phyloP scores from a whole-genome alignment of 53 echinoderm and acorn worm genomes.

The Temnopleurus reevesii region DNA sequence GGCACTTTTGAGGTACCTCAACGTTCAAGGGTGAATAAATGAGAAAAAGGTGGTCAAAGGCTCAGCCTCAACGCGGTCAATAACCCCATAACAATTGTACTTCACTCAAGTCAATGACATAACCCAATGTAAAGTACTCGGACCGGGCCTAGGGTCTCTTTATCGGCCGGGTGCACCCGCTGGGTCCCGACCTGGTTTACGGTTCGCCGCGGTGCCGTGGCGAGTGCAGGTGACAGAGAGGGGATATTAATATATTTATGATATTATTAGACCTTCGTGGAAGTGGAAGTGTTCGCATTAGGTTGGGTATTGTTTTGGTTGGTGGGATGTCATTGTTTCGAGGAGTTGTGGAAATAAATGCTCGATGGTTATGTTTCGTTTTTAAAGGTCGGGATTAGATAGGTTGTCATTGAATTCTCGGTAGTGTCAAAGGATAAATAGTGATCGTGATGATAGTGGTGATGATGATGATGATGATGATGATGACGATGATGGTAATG shows the following conservation, averaged over 20 bases:
- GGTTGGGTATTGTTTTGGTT: neutral
- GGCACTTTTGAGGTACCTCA: slow-evolving; percentile 35
- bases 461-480: neutral
- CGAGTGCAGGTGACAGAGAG: neutral
- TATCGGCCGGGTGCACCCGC: slow-evolving; percentile 24
- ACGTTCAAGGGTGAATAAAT: neutral
- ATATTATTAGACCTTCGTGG: slow-evolving; percentile 10
- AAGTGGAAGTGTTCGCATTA: neutral
- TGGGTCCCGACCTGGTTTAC: slow-evolving; percentile 19
- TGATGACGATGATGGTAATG: neutral
- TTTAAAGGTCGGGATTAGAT: neutral
- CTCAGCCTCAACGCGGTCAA: neutral
- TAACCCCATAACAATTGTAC: neutral
- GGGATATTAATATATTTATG: slow-evolving; percentile 4
- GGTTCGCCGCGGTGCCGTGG: neutral
- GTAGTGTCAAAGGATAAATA: neutral
- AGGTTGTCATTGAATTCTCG: too few relatives aligned
- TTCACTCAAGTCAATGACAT: slow-evolving; percentile 6
- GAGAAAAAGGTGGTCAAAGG: neutral
- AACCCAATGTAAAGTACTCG: slow-evolving; percentile 4
- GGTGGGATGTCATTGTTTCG: neutral
- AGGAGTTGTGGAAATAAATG: neutral
- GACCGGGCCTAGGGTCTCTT: neutral
- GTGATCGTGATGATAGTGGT: neutral
- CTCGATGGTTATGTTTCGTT: neutral